These are phyloP conservation scores for Melanotaenia pygmaea DNA, from an alignment of 2,797 vertebrate genomes.

Conservation along the genomic window DNA sequence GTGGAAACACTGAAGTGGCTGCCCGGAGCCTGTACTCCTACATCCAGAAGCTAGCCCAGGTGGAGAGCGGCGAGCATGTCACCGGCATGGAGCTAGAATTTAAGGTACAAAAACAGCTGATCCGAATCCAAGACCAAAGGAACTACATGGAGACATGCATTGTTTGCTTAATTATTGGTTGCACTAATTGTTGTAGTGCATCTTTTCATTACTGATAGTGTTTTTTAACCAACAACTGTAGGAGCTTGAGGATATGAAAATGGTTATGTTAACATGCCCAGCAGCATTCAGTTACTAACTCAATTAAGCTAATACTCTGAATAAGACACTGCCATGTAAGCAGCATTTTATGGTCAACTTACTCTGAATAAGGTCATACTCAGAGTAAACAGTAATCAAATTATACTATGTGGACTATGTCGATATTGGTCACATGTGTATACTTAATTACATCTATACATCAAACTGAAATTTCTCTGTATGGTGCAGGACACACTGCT, in stretches of 20 bases:
- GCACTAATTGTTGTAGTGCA: conserved; percentile 14
- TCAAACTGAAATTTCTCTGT: background rate
- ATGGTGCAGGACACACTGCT: background rate
- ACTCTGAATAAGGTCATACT: background rate
- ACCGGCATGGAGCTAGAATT: conserved; percentile 99
- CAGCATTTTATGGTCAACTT: background rate
- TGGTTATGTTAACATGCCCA: background rate
- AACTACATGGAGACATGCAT: conserved; percentile 5
- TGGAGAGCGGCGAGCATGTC: conserved; percentile 93
- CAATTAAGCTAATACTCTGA: background rate
- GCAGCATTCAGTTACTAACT: background rate
- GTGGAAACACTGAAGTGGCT: conserved; percentile 95
- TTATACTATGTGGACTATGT: too few relatives aligned
- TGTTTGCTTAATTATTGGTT: conserved; percentile 14
- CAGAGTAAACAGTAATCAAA: background rate
- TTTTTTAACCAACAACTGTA: conserved; percentile 17
- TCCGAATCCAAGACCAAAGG: background rate
- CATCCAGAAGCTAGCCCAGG: conserved; percentile 96
- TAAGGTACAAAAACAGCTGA: conserved; percentile 84
- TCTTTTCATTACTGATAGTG: conserved; percentile 1
- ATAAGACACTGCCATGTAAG: background rate
- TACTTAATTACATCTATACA: background rate
- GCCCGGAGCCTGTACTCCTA: conserved; percentile 95
- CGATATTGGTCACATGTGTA: background rate
- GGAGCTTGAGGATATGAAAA: conserved; percentile 13